A percentile compares a stretch with the other conserved stretches of the same genome.
Conservation (phyloP, 2,888 invertebrate species). For the Leucozona laternaria region DNA sequence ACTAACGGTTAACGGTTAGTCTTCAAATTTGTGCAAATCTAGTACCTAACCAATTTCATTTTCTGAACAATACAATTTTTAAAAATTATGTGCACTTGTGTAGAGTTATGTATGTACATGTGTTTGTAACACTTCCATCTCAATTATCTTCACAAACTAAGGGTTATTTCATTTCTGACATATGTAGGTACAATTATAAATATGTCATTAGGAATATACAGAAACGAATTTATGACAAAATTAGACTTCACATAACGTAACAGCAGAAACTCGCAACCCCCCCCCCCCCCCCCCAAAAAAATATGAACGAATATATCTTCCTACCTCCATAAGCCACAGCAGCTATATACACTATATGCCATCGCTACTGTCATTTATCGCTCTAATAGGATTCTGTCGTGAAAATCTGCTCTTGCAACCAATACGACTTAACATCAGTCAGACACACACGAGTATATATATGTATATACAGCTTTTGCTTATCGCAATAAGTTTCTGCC, state of each 20-base stretch:
- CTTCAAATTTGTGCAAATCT: too few relatives aligned
- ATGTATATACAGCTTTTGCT: conserved; percentile 47
- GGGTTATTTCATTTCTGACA: background rate
- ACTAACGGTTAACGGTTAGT: too few relatives aligned
- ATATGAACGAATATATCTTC: conserved; percentile 6
- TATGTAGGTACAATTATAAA: background rate
- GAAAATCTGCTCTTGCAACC: conserved; percentile 60
- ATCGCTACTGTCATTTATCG: conserved; percentile 62
- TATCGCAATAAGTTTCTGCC: conserved; percentile 61
- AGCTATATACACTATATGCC: conserved; percentile 2
- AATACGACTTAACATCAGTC: conserved; percentile 35
- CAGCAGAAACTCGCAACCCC: background rate
- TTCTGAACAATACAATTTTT: too few relatives aligned
- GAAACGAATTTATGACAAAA: conserved; percentile 10
- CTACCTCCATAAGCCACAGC: conserved; percentile 5
- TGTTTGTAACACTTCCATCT: background rate
- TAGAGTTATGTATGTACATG: too few relatives aligned
- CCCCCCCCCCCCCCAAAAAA: background rate
- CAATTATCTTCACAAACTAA: background rate
- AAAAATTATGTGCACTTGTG: background rate
- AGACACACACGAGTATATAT: too few relatives aligned
- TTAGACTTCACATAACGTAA: conserved; percentile 13
- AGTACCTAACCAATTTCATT: too few relatives aligned
- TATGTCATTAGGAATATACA: background rate
- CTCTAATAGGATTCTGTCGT: conserved; percentile 60